Evolutionary conservation across 2,888 invertebrate genomes (phyloP).

Genomic region (Beris chalybata): DNA sequence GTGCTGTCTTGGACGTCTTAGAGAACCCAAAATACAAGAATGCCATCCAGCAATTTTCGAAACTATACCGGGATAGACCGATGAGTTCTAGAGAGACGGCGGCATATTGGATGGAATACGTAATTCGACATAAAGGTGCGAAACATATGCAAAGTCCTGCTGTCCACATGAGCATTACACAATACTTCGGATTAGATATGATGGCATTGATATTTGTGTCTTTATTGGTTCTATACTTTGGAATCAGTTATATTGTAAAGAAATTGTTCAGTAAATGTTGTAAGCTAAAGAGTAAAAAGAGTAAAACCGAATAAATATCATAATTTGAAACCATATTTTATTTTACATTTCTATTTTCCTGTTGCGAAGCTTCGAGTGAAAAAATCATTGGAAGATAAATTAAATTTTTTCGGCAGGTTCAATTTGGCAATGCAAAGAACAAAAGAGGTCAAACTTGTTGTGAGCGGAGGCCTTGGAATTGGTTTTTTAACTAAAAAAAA

Average conservation of each 20-base stretch:
- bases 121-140: slow-evolving; percentile 60
- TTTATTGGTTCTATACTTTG: slow-evolving; percentile 4
- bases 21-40: slow-evolving; percentile 41
- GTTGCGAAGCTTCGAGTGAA: too few species aligned
- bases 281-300: too few species aligned
- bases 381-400: too few species aligned
- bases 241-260: neutral
- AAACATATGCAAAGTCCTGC: slow-evolving; percentile 58
- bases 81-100: slow-evolving; percentile 59
- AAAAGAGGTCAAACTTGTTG: too few species aligned
- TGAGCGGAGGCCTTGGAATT: too few species aligned
- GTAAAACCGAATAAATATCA: too few species aligned
- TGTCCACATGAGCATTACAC: slow-evolving; percentile 54
- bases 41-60: slow-evolving; percentile 54
- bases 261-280: too few species aligned
- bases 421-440: too few species aligned
- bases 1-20: slow-evolving; percentile 43
- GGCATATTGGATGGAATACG: slow-evolving; percentile 62
- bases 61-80: slow-evolving; percentile 60
- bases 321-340: too few species aligned
- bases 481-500: too few species aligned
- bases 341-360: too few species aligned
- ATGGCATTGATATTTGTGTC: neutral
- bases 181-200: slow-evolving; percentile 58
- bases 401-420: too few species aligned